These are phyloP conservation scores for Columba guinea DNA, from an alignment of 2,797 vertebrate species.

Conservation along the genomic window DNA sequence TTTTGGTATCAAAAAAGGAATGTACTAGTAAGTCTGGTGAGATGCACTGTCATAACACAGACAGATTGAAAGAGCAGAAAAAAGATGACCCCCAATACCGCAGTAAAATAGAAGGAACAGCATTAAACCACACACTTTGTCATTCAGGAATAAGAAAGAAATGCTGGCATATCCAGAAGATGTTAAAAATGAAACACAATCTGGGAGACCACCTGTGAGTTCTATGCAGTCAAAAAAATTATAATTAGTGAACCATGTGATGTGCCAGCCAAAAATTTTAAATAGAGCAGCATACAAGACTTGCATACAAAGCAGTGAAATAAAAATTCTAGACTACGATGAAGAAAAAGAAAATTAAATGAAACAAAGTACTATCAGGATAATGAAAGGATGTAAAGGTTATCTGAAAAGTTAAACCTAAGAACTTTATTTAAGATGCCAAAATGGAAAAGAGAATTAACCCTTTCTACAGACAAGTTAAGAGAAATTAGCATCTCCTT, in stretches of 20 bases:
- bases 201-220: neutral
- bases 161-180: neutral
- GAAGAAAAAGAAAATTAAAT: neutral
- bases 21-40: neutral
- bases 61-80: neutral
- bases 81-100: neutral
- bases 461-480: neutral
- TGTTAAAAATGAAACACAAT: neutral
- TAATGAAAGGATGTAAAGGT: neutral
- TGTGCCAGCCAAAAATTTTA: neutral
- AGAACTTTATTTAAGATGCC: neutral
- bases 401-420: neutral
- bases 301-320: neutral
- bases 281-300: neutral
- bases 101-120: neutral
- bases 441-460: neutral
- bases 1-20: neutral
- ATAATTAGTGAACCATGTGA: neutral
- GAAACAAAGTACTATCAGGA: neutral
- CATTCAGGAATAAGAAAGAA: neutral
- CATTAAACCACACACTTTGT: neutral
- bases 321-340: neutral
- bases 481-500: neutral
- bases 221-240: neutral
- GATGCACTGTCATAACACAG: neutral